A percentile compares a stretch with the other conserved stretches of the same genome.
Evolutionary conservation across 2,888 invertebrate species (phyloP).

Genomic region (Augiades crinisus): DNA sequence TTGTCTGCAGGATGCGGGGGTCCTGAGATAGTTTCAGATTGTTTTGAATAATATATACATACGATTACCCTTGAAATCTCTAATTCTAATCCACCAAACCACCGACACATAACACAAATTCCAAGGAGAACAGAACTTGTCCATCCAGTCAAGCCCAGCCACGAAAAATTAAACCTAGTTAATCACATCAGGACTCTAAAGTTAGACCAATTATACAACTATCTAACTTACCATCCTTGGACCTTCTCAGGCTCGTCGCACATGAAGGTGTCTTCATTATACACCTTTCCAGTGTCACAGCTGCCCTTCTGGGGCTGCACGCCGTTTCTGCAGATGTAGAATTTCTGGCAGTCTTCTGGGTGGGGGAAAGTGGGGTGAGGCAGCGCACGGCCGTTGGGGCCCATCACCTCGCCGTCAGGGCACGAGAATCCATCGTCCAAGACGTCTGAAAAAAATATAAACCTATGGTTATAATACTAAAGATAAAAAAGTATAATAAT

Average conservation of each 20-base stretch:
- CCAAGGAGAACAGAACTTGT: no score
- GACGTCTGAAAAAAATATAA: constrained; percentile 80
- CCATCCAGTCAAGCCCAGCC: no score
- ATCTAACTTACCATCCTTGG: constrained; percentile 85
- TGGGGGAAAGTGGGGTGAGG: constrained; percentile 91
- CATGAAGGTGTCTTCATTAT: constrained; percentile 88
- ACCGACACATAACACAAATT: no score
- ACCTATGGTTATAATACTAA: no score
- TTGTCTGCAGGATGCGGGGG: constrained; percentile 1
- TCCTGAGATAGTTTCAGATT: not conserved
- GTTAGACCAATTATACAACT: no score
- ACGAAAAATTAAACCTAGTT: no score
- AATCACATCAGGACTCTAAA: no score
- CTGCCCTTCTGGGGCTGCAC: constrained; percentile 88
- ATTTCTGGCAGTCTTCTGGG: constrained; percentile 90
- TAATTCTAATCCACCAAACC: no score
- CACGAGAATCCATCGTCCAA: constrained; percentile 90
- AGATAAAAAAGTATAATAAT: no score
- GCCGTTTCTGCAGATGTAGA: constrained; percentile 91
- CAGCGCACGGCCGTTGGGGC: constrained; percentile 84
- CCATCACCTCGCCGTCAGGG: constrained; percentile 85
- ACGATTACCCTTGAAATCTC: no score
- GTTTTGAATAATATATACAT: no score
- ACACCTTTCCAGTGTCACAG: constrained; percentile 87
- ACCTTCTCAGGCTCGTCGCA: constrained; percentile 90